Base-by-base conservation (phyloP, 2,113 vertebrate species). In the Thunnus maccoyii region DNA sequence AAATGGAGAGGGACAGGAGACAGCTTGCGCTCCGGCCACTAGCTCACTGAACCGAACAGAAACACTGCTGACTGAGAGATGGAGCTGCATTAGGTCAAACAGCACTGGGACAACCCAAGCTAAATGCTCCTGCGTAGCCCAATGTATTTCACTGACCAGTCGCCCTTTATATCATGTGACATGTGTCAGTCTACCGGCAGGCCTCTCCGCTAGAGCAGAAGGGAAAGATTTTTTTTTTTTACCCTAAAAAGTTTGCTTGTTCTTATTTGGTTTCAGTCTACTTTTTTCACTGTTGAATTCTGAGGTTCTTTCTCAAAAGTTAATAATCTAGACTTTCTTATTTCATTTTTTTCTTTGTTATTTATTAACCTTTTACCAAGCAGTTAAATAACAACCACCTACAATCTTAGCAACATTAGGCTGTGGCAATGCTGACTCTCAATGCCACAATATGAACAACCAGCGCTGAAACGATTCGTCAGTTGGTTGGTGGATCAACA, bases 1-100 rank as follows among this genome's bases (percentile, higher is more conserved):
- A 90, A 91, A 93, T 91, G 82, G 84, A 91, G 88, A 92, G 89
- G 89, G 93, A 94, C 80, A 71, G 87, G 72, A 91, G 93, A 85
- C 92, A 93, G 92, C 93, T 91, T 91, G 91, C 52, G 30, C 84
- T 83, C 87, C 66, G 90, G 78, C 89, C 89, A 85, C 91, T 72
- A 74, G 93, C 87, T 89, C 91, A 88, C 72, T 90, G 91, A 91
- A 89, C 84, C 86, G 73, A 84, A 85, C 27, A 86, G 74, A 87
- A 88, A 87, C 13, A 30, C 80, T 83, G 89, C 83, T 87, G 86
- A 91, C 86, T 83, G 83, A 90, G 91, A 77, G 89, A 84, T 62
- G 82, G 89, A 88, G 87, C 79, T 73, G 72, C 89, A 46, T 86
- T 76, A 79, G 91, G 92, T 92, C 90, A 90, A 86, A 86, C 83